Evolutionary conservation across 2,888 invertebrate genomes (phyloP), one percentile per base, ranked within the genome.

Genomic region (Pyrocoelia pectoralis): DNA sequence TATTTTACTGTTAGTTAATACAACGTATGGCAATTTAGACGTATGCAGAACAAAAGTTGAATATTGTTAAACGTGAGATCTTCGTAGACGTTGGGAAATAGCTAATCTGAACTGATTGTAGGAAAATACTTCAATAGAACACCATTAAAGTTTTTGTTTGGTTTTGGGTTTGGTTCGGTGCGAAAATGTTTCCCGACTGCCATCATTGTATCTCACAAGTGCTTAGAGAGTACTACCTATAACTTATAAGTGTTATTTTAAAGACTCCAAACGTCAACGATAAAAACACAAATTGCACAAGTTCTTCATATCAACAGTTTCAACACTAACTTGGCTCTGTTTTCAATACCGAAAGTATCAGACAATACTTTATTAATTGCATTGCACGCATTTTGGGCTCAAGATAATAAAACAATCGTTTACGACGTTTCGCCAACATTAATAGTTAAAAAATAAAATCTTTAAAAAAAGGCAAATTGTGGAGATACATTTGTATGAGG

Each of bases 31-130:
- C 68, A 74, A 70, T 71, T 72, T 76, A 75, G 75, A 73, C 72
- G 71, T 72, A 73, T 71, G 72, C 73, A 74, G 71, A 73, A 67
- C 70, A 71, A 74, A 70, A 72, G 68, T 66, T 68, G 72, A 74
- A 76, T 73, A 76, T 77, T 78, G 78, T 80, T 80, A 75, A 77
- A 78, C 78, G 78, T 79, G 79, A 77, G 77, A 79, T 79, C 76
- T 60, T 76, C 75, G 77, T 80, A 80, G 80, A 77, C 75, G 76
- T 77, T 77, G 79, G 77, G 76, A 75, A 72, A 77, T 77, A 79
- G 78, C 72, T 68, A 74, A 73, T 75, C 75, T 70, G 75, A 77
- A 78, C 76, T 77, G 77, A 54, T 33, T 70, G 66, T 70, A 70
- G 70, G 64, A 68, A 65, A 61, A 64, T 65, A 70, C 70, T 73